Conservation (phyloP, 2,888 invertebrate species). For the Plagiodera versicolora region DNA sequence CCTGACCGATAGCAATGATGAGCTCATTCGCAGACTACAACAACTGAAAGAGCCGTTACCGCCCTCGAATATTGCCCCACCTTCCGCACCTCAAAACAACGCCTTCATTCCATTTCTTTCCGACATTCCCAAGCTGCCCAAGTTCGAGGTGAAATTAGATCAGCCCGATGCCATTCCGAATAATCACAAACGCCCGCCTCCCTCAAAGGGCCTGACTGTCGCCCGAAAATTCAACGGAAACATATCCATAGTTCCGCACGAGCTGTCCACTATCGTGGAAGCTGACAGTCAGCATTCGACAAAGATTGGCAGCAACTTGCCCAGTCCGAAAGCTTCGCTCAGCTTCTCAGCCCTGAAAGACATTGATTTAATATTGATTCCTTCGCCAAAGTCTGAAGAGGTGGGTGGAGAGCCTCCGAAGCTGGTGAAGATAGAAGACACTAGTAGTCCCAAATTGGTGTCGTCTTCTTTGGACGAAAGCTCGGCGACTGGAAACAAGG, state of each 20-base stretch:
- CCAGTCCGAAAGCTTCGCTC: constrained; percentile 29
- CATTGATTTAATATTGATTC: constrained; percentile 6
- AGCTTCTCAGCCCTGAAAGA: constrained; percentile 1
- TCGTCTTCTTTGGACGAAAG: not conserved
- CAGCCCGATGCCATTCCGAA: not conserved
- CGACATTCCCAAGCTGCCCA: constrained; percentile 52
- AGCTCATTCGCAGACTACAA: constrained; percentile 30
- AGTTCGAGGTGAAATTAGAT: constrained; percentile 36
- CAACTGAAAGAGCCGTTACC: constrained; percentile 17
- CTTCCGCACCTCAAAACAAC: constrained; percentile 8
- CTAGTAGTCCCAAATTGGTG: not conserved
- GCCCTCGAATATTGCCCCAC: constrained; percentile 1
- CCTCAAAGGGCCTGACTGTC: constrained; percentile 45
- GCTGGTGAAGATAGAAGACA: not conserved
- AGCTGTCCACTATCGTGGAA: constrained; percentile 53
- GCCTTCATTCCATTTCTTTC: constrained; percentile 47
- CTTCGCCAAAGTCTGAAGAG: constrained; percentile 5
- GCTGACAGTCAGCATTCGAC: constrained; percentile 49
- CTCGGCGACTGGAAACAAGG: not conserved
- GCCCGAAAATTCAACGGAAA: constrained; percentile 44
- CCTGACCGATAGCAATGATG: constrained; percentile 22
- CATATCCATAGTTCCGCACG: constrained; percentile 47
- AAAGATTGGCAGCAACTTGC: constrained; percentile 29
- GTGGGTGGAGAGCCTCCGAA: not conserved
- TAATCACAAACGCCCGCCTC: constrained; percentile 47